These are phyloP conservation scores for Malurus alboscapulatus DNA, from an alignment of 2,113 vertebrate genomes.

Conservation along the genomic window DNA sequence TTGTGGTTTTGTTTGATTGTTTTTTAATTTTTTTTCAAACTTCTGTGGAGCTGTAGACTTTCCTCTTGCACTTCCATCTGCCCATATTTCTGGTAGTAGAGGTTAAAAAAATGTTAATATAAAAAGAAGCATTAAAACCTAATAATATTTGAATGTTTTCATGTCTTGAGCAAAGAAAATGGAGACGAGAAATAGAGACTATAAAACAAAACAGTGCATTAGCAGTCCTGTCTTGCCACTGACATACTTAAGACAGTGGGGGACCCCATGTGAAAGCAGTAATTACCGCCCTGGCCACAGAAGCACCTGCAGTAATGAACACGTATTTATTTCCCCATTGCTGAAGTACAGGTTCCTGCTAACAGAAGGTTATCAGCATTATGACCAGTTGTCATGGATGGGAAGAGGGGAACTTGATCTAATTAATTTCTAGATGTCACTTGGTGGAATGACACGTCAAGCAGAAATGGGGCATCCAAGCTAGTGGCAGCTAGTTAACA, in stretches of 20 bases:
- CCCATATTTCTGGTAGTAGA: neutral
- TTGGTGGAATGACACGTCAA: neutral
- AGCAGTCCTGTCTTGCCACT: neutral
- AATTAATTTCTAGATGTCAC: neutral
- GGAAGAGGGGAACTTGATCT: neutral
- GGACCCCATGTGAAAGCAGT: neutral
- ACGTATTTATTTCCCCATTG: neutral
- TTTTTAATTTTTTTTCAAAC: neutral
- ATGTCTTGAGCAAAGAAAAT: neutral
- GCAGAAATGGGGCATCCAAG: too few species aligned
- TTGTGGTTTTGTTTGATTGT: neutral
- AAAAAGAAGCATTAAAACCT: neutral
- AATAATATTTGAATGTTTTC: neutral
- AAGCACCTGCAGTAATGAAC: neutral
- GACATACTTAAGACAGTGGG: neutral
- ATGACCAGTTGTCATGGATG: neutral
- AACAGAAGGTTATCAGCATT: neutral
- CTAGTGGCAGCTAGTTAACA: neutral
- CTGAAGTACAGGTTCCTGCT: neutral
- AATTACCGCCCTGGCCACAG: neutral
- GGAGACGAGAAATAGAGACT: neutral
- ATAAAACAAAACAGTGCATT: neutral
- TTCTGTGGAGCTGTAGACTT: neutral
- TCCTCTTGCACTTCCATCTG: neutral
- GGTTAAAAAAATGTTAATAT: neutral